phyloP scores from a whole-genome alignment of 1,140 invertebrate species.

The Zaprionus tsacasi region DNA sequence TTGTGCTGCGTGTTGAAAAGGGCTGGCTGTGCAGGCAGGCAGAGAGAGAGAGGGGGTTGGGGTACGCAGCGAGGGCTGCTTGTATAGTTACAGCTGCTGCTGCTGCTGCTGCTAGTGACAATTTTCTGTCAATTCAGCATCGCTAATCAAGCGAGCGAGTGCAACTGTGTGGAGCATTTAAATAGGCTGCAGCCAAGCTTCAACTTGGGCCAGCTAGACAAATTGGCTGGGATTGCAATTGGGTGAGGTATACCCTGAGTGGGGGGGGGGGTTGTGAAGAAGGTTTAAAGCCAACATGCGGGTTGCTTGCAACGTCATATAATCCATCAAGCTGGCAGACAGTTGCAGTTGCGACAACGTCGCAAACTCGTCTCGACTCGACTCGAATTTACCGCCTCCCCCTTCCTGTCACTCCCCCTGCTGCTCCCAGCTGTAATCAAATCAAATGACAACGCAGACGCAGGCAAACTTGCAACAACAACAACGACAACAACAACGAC shows the following conservation, averaged over 20 bases:
- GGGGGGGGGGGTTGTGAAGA: background rate
- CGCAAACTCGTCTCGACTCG: slow-evolving; percentile 4
- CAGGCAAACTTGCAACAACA: slow-evolving; percentile 6
- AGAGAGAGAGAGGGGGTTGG: background rate
- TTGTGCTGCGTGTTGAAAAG: slow-evolving; percentile 45
- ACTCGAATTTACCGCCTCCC: slow-evolving; percentile 41
- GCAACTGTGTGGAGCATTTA: slow-evolving; percentile 63
- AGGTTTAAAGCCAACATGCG: slow-evolving; percentile 66
- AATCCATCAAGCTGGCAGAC: slow-evolving; percentile 73
- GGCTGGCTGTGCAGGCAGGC: background rate
- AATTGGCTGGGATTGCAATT: slow-evolving; percentile 69
- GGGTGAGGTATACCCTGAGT: background rate
- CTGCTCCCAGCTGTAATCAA: slow-evolving; percentile 64
- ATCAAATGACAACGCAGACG: slow-evolving; percentile 75
- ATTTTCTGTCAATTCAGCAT: slow-evolving; percentile 80
- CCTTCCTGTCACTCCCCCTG: slow-evolving; percentile 19
- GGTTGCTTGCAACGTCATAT: slow-evolving; percentile 62
- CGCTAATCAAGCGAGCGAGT: slow-evolving; percentile 70
- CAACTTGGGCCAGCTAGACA: slow-evolving; percentile 48
- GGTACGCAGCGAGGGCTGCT: slow-evolving; percentile 3
- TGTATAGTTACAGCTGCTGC: slow-evolving; percentile 13
- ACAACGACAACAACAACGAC: slow-evolving; percentile 27
- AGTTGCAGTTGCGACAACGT: slow-evolving; percentile 56
- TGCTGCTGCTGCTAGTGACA: slow-evolving; percentile 70
- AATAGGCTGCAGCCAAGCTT: slow-evolving; percentile 27